Conservation (phyloP, 2,113 vertebrate genomes). For the Xenopus tropicalis region DNA sequence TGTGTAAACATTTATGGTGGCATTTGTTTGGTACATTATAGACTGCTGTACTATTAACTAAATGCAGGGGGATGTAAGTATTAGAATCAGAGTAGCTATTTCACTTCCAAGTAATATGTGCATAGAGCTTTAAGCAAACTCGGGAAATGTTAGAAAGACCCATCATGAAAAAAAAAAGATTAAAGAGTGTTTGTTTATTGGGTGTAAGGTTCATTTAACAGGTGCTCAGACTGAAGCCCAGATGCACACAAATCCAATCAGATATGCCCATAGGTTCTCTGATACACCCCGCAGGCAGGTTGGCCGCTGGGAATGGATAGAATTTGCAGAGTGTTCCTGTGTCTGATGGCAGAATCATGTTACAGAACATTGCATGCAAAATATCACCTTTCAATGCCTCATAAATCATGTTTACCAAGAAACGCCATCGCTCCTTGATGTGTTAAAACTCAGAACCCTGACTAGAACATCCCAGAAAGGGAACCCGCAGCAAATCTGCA, state of each 20-base stretch:
- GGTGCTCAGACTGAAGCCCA: too few relatives aligned
- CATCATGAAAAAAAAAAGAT: too few relatives aligned
- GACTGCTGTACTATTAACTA: too few relatives aligned
- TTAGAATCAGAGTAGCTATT: too few relatives aligned
- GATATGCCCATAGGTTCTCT: not conserved
- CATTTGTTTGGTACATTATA: too few relatives aligned
- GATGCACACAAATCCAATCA: too few relatives aligned
- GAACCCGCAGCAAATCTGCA: not conserved
- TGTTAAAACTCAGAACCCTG: not conserved
- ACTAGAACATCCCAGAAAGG: not conserved
- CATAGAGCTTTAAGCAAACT: too few relatives aligned
- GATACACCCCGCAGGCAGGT: not conserved
- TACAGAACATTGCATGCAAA: conserved; percentile 28
- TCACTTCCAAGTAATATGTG: too few relatives aligned
- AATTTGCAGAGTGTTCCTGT: conserved; percentile 21
- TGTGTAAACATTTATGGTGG: too few relatives aligned
- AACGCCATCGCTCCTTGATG: not conserved
- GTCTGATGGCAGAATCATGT: conserved; percentile 25
- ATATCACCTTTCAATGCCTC: conserved; percentile 33
- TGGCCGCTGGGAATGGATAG: conserved; percentile 4
- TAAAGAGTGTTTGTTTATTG: not conserved
- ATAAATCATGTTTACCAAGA: conserved; percentile 33
- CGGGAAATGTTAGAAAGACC: too few relatives aligned
- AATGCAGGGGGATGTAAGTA: too few relatives aligned
- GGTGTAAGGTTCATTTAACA: not conserved